Conservation (phyloP, 2,888 invertebrate genomes). For the Stratiomys singularior region DNA sequence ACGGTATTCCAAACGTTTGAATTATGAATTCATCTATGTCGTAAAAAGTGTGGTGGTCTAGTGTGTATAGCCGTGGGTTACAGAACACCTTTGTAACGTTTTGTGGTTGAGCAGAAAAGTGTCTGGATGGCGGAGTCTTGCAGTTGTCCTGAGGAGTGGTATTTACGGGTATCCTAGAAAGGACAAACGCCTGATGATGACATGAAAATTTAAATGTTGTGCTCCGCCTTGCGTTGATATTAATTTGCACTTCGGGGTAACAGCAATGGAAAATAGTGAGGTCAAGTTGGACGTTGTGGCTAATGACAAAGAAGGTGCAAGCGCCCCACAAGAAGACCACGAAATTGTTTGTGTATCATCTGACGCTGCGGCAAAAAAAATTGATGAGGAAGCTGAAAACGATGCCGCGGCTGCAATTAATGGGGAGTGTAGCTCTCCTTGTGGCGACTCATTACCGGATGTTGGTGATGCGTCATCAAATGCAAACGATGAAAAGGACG, state of each 20-base stretch:
- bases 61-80: no score
- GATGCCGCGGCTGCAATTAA: neutral
- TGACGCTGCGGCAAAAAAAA: neutral
- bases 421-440: neutral
- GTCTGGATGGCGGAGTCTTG: no score
- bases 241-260: neutral
- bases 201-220: no score
- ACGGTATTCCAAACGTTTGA: no score
- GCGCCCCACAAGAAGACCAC: neutral
- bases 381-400: neutral
- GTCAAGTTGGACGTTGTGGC: neutral
- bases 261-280: slow-evolving; percentile 20
- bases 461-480: neutral
- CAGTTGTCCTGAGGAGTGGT: neutral
- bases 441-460: neutral
- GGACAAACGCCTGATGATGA: neutral
- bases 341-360: neutral
- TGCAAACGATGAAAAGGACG: neutral
- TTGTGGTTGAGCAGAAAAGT: no score
- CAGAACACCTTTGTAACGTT: no score
- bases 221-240: no score
- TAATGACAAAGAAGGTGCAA: neutral
- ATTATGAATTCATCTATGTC: no score
- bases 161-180: neutral
- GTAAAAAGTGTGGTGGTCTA: no score